These are phyloP conservation scores for Notodonta ziczac DNA, from an alignment of 2,888 invertebrate species.

Conservation along the genomic window DNA sequence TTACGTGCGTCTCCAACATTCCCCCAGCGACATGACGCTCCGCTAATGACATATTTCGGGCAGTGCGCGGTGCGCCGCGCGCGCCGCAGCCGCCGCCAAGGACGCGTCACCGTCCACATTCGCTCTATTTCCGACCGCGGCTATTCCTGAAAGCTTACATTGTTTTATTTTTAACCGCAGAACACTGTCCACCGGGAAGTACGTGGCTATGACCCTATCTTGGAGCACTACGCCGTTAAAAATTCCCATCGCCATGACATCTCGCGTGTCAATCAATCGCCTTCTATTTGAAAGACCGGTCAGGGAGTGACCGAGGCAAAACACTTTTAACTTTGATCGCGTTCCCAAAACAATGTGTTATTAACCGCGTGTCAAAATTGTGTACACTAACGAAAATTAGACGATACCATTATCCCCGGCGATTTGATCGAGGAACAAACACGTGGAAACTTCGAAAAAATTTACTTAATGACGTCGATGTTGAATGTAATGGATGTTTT, in stretches of 20 bases:
- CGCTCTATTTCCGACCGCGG: slow-evolving; percentile 70
- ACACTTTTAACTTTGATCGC: slow-evolving; percentile 43
- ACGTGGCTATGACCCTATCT: slow-evolving; percentile 39
- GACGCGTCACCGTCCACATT: slow-evolving; percentile 72
- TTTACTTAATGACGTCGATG: neutral
- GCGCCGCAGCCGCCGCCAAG: slow-evolving; percentile 64
- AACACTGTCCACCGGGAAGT: slow-evolving; percentile 73
- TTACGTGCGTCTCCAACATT: slow-evolving; percentile 36
- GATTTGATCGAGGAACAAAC: neutral
- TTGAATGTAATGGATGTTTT: slow-evolving; percentile 1
- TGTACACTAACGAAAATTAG: slow-evolving; percentile 25
- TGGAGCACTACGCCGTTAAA: neutral
- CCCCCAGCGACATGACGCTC: slow-evolving; percentile 45
- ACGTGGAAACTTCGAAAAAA: neutral
- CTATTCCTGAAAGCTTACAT: slow-evolving; percentile 82
- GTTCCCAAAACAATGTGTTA: slow-evolving; percentile 41
- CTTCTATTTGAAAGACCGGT: slow-evolving; percentile 35
- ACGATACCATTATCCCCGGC: slow-evolving; percentile 17
- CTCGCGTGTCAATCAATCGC: slow-evolving; percentile 15
- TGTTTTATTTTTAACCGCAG: slow-evolving; percentile 76
- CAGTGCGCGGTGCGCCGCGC: slow-evolving; percentile 54
- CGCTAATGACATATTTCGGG: slow-evolving; percentile 75
- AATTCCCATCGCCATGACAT: neutral
- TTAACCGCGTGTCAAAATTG: slow-evolving; percentile 33
- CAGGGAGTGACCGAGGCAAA: slow-evolving; percentile 28